These are phyloP conservation scores for Schrankia costaestrigalis DNA, from an alignment of 2,888 invertebrate genomes.

Conservation along the genomic window DNA sequence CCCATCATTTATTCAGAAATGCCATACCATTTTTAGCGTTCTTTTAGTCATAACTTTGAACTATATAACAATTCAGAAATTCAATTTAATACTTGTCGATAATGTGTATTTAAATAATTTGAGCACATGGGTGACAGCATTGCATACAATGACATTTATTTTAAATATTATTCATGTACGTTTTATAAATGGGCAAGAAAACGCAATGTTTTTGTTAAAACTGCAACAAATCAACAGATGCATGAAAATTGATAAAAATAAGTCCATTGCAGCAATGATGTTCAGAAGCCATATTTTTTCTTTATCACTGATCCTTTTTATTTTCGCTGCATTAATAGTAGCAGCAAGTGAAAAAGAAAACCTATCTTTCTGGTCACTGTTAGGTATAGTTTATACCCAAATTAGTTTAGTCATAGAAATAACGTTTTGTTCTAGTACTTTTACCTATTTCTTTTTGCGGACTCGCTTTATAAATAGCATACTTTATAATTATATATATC, in stretches of 20 bases:
- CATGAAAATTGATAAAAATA: slow-evolving; percentile 45
- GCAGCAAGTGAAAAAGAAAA: slow-evolving; percentile 11
- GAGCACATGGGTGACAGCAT: slow-evolving; percentile 16
- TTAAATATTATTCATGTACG: slow-evolving; percentile 43
- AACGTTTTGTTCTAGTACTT: slow-evolving; percentile 38
- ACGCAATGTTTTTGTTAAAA: slow-evolving; percentile 45
- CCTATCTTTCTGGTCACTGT: slow-evolving; percentile 15
- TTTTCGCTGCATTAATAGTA: slow-evolving; percentile 14
- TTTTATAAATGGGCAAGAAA: slow-evolving; percentile 45
- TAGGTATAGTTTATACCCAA: slow-evolving; percentile 30
- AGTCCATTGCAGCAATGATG: slow-evolving; percentile 30
- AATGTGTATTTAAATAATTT: slow-evolving; percentile 22
- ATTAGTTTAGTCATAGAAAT: slow-evolving; percentile 43
- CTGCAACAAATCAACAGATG: slow-evolving; percentile 54
- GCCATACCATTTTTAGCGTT: slow-evolving; percentile 36
- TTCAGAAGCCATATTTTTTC: slow-evolving; percentile 26
- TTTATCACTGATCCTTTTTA: slow-evolving; percentile 18
- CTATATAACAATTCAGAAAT: slow-evolving; percentile 12
- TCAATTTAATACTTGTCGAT: slow-evolving; percentile 15
- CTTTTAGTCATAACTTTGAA: slow-evolving; percentile 18
- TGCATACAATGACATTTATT: slow-evolving; percentile 30
- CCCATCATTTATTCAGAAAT: slow-evolving; percentile 47
- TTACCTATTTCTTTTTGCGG: slow-evolving; percentile 45
- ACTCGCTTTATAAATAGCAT: slow-evolving; percentile 49
- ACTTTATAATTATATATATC: slow-evolving; percentile 43